Percentiles rank a stretch among this genome's conserved stretches.
Conservation (phyloP, 2,113 vertebrate species). For the Brachypteracias leptosomus region DNA sequence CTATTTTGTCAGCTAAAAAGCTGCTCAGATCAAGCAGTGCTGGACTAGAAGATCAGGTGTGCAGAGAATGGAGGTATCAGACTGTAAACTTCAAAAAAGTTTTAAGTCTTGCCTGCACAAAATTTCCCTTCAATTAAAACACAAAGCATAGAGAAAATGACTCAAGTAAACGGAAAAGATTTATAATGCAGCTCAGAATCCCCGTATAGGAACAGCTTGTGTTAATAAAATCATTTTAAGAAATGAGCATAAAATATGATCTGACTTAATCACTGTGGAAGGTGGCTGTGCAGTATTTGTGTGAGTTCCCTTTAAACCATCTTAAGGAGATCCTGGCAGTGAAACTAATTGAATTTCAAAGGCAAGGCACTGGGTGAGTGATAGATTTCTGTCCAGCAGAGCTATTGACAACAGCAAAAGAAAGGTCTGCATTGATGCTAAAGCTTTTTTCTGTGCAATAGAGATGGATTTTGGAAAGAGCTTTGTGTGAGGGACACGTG, state of each 20-base stretch:
- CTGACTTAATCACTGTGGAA: constrained; percentile 49
- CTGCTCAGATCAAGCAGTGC: not conserved
- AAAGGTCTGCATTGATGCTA: constrained; percentile 44
- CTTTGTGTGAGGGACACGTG: not conserved
- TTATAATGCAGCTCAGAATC: constrained; percentile 36
- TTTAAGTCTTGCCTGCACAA: not conserved
- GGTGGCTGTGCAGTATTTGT: constrained; percentile 19
- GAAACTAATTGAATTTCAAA: constrained; percentile 68
- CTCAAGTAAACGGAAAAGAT: constrained; percentile 2
- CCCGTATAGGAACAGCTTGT: constrained; percentile 27
- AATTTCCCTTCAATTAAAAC: not conserved
- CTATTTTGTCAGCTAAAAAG: not conserved
- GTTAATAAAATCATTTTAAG: constrained; percentile 53
- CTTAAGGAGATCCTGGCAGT: constrained; percentile 37
- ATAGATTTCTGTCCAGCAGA: constrained; percentile 67
- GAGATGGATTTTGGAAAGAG: constrained; percentile 42
- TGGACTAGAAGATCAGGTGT: not conserved
- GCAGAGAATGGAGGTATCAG: not conserved
- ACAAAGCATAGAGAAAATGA: not conserved
- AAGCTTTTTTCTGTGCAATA: constrained; percentile 17
- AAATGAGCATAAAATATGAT: constrained; percentile 56
- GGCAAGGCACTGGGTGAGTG: constrained; percentile 21
- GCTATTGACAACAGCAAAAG: constrained; percentile 45
- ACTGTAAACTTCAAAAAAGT: not conserved
- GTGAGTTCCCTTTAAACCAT: constrained; percentile 18